A percentile compares a stretch with the other conserved stretches of the same genome.
phyloP scores from a whole-genome alignment of 2,797 vertebrate genomes.

The Brachymystax lenok region DNA sequence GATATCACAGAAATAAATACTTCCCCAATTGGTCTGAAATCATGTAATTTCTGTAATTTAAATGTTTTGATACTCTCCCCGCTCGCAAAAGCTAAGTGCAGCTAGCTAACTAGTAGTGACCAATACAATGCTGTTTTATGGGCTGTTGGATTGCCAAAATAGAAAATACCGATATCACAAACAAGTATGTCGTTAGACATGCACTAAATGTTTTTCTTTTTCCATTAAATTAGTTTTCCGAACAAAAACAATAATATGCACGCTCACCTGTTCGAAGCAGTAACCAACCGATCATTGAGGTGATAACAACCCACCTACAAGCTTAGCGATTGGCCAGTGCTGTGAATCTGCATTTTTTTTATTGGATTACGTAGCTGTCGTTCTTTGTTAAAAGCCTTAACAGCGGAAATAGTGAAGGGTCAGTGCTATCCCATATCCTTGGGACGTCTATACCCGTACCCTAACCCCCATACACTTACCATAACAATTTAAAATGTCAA shows the following conservation, averaged over 20 bases:
- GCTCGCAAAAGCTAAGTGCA: not conserved
- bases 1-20: not conserved
- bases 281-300: slow-evolving; percentile 69
- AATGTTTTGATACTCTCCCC: not conserved
- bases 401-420: slow-evolving; percentile 77
- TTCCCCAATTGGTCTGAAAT: not conserved
- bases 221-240: slow-evolving; percentile 33
- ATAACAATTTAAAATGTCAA: no score
- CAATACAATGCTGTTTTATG: not conserved
- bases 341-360: not conserved
- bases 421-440: slow-evolving; percentile 16
- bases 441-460: no score
- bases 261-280: slow-evolving; percentile 72
- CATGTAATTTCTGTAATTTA: not conserved
- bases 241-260: slow-evolving; percentile 57
- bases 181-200: not conserved
- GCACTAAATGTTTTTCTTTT: not conserved
- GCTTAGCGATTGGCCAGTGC: slow-evolving; percentile 57
- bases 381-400: slow-evolving; percentile 63
- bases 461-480: no score
- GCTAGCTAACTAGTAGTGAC: not conserved
- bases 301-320: slow-evolving; percentile 49
- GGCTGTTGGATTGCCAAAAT: not conserved
- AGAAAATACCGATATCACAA: not conserved
- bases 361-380: slow-evolving; percentile 55